Conservation (phyloP, 2,888 invertebrate genomes). For the Syrphus vitripennis region DNA sequence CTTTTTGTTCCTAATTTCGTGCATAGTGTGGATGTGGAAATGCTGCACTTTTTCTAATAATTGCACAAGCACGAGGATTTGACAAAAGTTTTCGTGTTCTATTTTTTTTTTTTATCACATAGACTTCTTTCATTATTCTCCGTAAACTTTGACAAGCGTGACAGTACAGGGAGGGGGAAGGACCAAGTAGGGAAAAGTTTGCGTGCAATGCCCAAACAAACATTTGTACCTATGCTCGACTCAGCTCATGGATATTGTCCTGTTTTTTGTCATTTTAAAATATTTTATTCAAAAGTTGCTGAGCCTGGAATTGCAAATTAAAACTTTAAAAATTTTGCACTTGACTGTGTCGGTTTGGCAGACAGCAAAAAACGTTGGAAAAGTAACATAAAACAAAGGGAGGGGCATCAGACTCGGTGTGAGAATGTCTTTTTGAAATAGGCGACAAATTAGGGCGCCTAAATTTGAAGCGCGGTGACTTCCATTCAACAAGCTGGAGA, state of each 20-base stretch:
- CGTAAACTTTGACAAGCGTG: slow-evolving; percentile 24
- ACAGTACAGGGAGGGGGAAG: slow-evolving; percentile 10
- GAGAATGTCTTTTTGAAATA: background rate
- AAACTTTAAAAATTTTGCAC: slow-evolving; percentile 43
- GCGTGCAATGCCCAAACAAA: background rate
- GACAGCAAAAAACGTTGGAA: background rate
- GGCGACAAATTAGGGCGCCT: background rate
- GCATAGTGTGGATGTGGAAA: background rate
- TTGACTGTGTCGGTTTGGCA: slow-evolving; percentile 32
- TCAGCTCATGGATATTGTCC: background rate
- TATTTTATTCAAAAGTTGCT: slow-evolving; percentile 34
- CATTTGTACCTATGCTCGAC: background rate
- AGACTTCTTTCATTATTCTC: background rate
- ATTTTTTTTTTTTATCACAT: background rate
- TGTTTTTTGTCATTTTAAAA: background rate
- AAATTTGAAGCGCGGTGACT: no score
- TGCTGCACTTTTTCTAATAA: slow-evolving; percentile 12
- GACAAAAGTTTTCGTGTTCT: slow-evolving; percentile 49
- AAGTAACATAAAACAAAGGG: slow-evolving; percentile 4
- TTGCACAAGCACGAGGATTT: slow-evolving; percentile 29
- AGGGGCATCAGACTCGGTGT: background rate
- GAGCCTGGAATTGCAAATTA: slow-evolving; percentile 49
- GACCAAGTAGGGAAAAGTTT: no score
- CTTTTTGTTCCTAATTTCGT: background rate
- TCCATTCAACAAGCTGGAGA: no score